Base-by-base conservation (phyloP, 2,888 invertebrate genomes). In the Drosophila acutilabella region DNA sequence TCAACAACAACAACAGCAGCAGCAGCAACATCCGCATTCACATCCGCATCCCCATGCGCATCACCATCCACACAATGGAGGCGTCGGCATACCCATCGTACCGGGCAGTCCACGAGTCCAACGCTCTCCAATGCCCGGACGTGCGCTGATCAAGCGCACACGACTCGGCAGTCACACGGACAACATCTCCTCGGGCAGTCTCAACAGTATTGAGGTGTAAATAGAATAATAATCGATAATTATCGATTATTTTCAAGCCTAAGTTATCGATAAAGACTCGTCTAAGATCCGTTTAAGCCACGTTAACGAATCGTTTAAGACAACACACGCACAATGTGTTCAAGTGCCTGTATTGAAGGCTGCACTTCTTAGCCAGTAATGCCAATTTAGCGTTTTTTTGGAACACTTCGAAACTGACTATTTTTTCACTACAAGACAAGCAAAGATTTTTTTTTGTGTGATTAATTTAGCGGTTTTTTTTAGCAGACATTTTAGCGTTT, bases 181-280 rank as follows among this genome's bases (percentile, higher is more conserved):
- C 75, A 92, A 92, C 75, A 92, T 93, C 67, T 93, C 93, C 10
- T 92, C 92, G 54, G 92, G 92, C 66, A 93, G 92, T 81, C 89
- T 93, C 41, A 93, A 93, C 90, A 93, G 93, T 91, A 93, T 93
- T 91, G 93, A 93, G 84, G 93, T 93, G 74, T 91, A 81, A 52
- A 38, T 16, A 8, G 30, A 30, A 30, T 30, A 30, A 30, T 30
- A 30, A 30, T 30, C 30, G 30, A 30, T n/a, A 30, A 6, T 30
- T 8, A 30, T 30, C 30, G 30, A 30, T 30, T 30, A 8, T 30
- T 8, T 8, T 30, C 30, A 30, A 30, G 30, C 30, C 50, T 36
- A 36, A 50, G 33, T 41, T 3, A 26, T 30, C 30, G 30, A 30
- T 30, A 30, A 30, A 30, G 30, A 30, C 30, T 30, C 30, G 30